phyloP scores from a whole-genome alignment of 2,113 vertebrate species.

The Microcebus ravelobensis region DNA sequence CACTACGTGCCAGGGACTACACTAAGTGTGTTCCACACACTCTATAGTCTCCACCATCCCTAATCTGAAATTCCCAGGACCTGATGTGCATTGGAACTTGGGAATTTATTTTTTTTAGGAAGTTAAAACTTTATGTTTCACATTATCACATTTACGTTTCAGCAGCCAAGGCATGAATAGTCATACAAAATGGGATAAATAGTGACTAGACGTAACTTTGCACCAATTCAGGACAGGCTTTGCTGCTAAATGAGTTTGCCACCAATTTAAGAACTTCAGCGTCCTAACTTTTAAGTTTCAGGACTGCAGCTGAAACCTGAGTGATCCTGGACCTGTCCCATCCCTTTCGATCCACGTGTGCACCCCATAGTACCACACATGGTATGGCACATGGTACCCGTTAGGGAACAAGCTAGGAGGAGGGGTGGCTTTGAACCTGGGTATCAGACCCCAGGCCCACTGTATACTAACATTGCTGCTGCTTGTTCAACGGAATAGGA shows the following conservation, averaged over 20 bases:
- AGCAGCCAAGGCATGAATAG: background rate
- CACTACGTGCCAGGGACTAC: background rate
- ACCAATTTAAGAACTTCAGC: background rate
- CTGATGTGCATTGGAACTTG: background rate
- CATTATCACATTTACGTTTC: background rate
- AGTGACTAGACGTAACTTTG: background rate
- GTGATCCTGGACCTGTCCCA: background rate
- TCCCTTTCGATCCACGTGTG: background rate
- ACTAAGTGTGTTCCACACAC: background rate
- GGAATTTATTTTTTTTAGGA: background rate
- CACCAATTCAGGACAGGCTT: background rate
- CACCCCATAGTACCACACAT: background rate
- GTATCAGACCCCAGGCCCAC: background rate
- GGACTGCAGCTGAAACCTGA: background rate
- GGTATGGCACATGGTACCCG: background rate
- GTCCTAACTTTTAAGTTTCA: background rate
- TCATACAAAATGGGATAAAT: background rate
- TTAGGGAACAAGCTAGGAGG: too few relatives aligned
- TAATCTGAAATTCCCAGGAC: background rate
- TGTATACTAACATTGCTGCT: too few relatives aligned
- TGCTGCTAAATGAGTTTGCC: background rate
- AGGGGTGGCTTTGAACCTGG: background rate
- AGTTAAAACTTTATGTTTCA: background rate
- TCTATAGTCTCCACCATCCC: background rate
- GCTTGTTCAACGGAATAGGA: too few relatives aligned